Evolutionary conservation across 30 jellyfish, hydroid and myxozoan species (phyloP), one percentile per base, ranked within the genome.

Genomic region (Mastigias papua): DNA sequence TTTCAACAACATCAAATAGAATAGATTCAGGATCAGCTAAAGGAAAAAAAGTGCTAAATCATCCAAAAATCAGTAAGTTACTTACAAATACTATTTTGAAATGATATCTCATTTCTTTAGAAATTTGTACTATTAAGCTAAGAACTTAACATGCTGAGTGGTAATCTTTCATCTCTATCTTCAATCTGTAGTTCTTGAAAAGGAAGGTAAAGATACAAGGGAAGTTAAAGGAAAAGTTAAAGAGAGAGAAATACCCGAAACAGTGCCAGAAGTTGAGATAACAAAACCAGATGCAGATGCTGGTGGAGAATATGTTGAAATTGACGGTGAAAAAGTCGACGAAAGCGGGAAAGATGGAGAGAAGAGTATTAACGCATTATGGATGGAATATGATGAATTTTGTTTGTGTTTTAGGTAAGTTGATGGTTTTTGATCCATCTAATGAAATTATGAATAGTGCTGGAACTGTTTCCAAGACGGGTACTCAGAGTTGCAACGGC

Each of bases 331-430:
- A 48, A 90, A 81, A 73, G 27, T 69, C 0, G 95, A 76, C 0
- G 97, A 90, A 8, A 92, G 73, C 13, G 88, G n/a, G 1, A 78
- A 80, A 46, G 98, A 92, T 50, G 87, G 46, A 28, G 87, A 78
- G 32, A 85, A 79, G 46, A 73, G 57, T 31, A 50, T 28, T 0
- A 73, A 62, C 11, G 81, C 83, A 27, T 46, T 87, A 33, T 93
- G 98, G 98, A 93, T 93, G 97, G 98, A 93, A 31, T 88, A 87
- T 67, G 96, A 87, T 30, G 97, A 88, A 22, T 93, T 88, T 69
- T 82, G 88, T 66, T 75, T 70, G 54, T 93, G 97, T 65, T 93
- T 93, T 78, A 81, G 88, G 98, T 93, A 42, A 50, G 90, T 33
- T 42, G 9, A 58, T 87, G n/a, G 20, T 15, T 34, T 33, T 69